phyloP scores from a whole-genome alignment of 2,888 invertebrate genomes.

The Thalpophila matura region DNA sequence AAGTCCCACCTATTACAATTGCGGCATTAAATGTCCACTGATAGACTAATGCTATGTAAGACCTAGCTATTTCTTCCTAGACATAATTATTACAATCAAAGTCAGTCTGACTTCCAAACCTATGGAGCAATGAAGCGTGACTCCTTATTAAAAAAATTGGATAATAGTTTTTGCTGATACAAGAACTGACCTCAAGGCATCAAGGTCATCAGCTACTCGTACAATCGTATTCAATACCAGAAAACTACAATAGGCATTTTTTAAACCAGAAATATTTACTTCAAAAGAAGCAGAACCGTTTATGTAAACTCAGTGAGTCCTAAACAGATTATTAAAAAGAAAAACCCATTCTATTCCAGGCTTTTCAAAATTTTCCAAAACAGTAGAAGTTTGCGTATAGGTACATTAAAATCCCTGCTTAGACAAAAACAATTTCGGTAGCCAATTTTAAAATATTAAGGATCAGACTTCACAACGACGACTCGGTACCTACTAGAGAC shows the following conservation, averaged over 20 bases:
- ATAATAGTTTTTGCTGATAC: neutral
- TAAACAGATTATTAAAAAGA: slow-evolving; percentile 37
- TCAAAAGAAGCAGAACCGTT: slow-evolving; percentile 11
- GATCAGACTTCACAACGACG: neutral
- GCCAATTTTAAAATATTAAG: slow-evolving; percentile 24
- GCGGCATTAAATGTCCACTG: no score
- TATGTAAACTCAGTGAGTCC: slow-evolving; percentile 17
- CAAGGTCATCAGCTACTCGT: slow-evolving; percentile 3
- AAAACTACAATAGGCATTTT: neutral
- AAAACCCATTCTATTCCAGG: slow-evolving; percentile 24
- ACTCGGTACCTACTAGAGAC: no score
- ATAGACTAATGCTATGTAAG: no score
- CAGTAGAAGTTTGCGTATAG: slow-evolving; percentile 35
- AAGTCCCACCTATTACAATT: no score
- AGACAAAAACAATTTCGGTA: slow-evolving; percentile 52
- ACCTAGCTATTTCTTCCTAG: no score
- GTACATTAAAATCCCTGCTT: slow-evolving; percentile 48
- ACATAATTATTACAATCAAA: no score
- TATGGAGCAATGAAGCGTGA: neutral
- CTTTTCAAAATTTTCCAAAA: slow-evolving; percentile 33
- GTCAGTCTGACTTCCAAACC: no score
- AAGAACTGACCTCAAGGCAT: neutral
- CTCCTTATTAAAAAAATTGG: neutral
- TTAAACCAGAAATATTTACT: neutral
- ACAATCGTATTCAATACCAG: no score